These are phyloP conservation scores for Eupithecia dodoneata DNA, from an alignment of 2,888 invertebrate species.

Conservation along the genomic window DNA sequence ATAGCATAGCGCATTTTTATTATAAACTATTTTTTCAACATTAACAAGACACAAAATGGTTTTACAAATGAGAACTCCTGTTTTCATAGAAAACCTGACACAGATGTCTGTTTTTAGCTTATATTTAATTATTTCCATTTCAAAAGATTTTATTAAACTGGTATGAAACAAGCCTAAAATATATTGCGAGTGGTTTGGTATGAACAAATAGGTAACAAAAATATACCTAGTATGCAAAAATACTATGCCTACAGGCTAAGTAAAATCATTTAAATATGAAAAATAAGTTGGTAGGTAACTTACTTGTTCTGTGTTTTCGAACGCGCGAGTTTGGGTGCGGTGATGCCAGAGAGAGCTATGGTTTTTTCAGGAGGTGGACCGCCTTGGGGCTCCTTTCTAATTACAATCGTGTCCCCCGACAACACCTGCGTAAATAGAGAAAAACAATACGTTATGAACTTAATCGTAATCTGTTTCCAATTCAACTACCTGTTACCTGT, in stretches of 20 bases:
- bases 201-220: background rate
- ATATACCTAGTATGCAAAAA: background rate
- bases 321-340: slow-evolving; percentile 92
- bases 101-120: background rate
- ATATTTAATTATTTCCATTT: background rate
- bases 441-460: background rate
- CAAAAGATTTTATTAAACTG: background rate
- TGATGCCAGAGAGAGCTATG: slow-evolving; percentile 94
- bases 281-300: slow-evolving; percentile 45
- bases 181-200: background rate
- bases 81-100: background rate
- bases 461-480: background rate
- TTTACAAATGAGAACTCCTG: background rate
- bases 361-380: slow-evolving; percentile 97
- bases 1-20: background rate
- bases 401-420: slow-evolving; percentile 97
- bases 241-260: background rate
- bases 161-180: background rate
- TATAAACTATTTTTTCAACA: background rate
- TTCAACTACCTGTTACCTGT: background rate
- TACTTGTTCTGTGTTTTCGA: slow-evolving; percentile 76
- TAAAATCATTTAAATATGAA: background rate
- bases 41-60: background rate
- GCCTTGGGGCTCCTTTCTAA: slow-evolving; percentile 93
- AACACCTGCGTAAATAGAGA: slow-evolving; percentile 87